Base-by-base conservation (phyloP, 64 coral and sea anemone genomes). In the Anthopleura sola region DNA sequence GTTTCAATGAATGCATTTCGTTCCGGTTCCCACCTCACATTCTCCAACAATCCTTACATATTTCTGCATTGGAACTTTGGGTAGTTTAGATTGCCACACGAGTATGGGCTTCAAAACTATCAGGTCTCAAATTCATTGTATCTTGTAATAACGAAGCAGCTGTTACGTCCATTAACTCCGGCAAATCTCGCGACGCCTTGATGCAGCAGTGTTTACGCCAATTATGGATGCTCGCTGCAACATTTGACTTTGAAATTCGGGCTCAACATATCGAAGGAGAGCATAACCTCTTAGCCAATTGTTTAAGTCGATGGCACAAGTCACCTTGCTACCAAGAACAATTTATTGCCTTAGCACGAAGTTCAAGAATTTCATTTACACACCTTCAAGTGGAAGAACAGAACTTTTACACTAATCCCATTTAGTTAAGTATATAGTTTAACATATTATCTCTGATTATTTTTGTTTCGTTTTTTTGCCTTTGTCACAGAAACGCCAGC, bases 121-220 rank as follows among this genome's bases (percentile, higher is more conserved):
- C 83, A 0, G 8, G 83, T 26, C 24, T 34, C 2, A 12, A 2
- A 58, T 58, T 58, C 20, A 6, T 9, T 19, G 3, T 68, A 6
- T 66, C 60, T 6, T 66, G 60, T 29, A 23, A 68, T 23, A 29
- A 68, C 60, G 60, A 68, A 29, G 60, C 60, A 68, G 12, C 60
- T 10, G 54, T 80, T 4, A 24, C 60, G 31, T 79, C 69, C 34
- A 44, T 89, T 5, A 40, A 48, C n/a, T 33, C 79, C 24, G 80
- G 88, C 51, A 39, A 47, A n/a, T 83, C 57, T 51, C 60, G 60
- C 10, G 87, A 74, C 48, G 26, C 58, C 33, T 83, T 83, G 46
- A 83, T 89, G 60, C 79, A 89, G 79, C 81, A 36, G 23, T 89
- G 79, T 39, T 82, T 89, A 37, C 37, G 87, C 60, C 53, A 88